Evolutionary conservation across 2,113 vertebrate species (phyloP).

Genomic region (Microtus richardsoni): DNA sequence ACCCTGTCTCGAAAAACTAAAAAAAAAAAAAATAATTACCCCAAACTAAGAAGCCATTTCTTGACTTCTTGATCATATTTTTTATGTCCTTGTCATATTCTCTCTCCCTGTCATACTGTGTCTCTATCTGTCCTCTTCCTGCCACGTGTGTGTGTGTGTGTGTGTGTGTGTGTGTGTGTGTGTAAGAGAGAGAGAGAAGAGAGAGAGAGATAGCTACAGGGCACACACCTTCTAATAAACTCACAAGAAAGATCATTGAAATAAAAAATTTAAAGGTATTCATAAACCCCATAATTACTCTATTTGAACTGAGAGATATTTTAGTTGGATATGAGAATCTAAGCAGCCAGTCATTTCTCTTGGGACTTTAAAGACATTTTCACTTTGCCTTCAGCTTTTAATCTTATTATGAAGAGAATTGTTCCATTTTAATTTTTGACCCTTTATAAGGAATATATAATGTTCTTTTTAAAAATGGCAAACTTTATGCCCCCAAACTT

Average conservation of each 20-base stretch:
- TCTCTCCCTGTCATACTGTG: background rate
- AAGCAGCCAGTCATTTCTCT: background rate
- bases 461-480: background rate
- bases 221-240: background rate
- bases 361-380: background rate
- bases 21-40: too few species aligned
- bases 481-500: background rate
- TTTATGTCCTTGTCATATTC: background rate
- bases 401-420: background rate
- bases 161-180: too few species aligned
- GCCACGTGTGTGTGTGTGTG: fast-evolving
- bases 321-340: background rate
- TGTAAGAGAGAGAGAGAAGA: too few species aligned
- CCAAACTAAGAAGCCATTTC: background rate
- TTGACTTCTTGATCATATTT: background rate
- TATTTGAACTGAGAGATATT: background rate
- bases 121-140: background rate
- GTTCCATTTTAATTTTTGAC: background rate
- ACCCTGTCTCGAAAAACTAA: too few species aligned
- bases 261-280: background rate
- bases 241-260: background rate
- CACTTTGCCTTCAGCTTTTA: background rate
- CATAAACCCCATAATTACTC: background rate
- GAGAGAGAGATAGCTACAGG: too few species aligned
- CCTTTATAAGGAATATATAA: background rate